phyloP scores from a whole-genome alignment of 2,113 vertebrate species.

The Sinocyclocheilus grahami region DNA sequence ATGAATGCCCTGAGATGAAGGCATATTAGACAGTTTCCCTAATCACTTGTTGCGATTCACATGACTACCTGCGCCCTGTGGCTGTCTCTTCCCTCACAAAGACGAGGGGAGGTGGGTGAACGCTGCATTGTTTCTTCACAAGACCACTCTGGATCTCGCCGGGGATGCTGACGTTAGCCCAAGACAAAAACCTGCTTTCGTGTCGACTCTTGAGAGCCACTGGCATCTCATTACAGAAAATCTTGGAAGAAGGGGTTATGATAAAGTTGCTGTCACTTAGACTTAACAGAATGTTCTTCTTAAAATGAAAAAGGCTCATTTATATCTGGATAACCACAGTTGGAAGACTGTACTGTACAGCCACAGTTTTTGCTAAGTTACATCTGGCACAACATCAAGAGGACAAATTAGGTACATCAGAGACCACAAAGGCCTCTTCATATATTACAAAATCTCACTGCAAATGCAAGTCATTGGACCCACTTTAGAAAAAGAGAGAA shows the following conservation, averaged over 20 bases:
- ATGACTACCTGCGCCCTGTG: conserved; percentile 24
- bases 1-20: conserved; percentile 44
- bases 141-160: background rate
- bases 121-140: background rate
- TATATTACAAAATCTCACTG: background rate
- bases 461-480: background rate
- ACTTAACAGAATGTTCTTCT: background rate
- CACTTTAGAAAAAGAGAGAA: background rate
- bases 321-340: background rate
- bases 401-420: background rate
- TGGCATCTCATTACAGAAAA: background rate
- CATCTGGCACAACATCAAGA: background rate
- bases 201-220: background rate
- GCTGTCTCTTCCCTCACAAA: conserved; percentile 1
- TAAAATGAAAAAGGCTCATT: background rate
- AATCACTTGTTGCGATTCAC: conserved; percentile 53
- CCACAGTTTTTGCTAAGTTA: background rate
- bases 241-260: background rate
- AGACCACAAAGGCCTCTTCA: background rate
- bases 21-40: conserved; percentile 49
- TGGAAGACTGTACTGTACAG: background rate
- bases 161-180: background rate
- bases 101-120: background rate
- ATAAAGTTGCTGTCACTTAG: background rate
- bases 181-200: conserved; percentile 4